phyloP scores from a whole-genome alignment of 2,797 vertebrate species.

The Paratrypauchen microcephalus region DNA sequence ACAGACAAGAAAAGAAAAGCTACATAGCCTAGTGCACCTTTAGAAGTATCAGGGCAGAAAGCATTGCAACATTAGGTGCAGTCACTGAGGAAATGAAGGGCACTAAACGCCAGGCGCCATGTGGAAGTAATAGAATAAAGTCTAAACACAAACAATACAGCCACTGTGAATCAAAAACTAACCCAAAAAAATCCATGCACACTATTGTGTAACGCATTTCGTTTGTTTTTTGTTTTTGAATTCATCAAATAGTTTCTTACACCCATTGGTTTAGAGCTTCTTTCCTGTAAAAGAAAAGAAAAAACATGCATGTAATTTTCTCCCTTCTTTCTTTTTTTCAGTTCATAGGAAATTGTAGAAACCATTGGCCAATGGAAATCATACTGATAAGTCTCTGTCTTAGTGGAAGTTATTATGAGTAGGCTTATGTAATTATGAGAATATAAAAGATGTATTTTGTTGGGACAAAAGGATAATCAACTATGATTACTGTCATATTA shows the following conservation, averaged over 20 bases:
- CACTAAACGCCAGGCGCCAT: neutral
- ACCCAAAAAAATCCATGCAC: neutral
- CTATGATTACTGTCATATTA: too few species aligned
- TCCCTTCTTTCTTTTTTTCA: neutral
- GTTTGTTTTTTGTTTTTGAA: too few species aligned
- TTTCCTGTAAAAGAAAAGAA: neutral
- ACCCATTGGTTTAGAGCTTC: neutral
- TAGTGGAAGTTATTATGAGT: neutral
- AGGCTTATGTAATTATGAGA: neutral
- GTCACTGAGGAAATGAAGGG: neutral
- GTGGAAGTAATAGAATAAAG: constrained; percentile 1
- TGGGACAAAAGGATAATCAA: neutral
- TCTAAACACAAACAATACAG: neutral
- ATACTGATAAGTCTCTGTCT: neutral
- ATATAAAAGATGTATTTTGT: neutral
- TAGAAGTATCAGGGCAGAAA: neutral
- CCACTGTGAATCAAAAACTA: neutral
- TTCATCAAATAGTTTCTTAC: neutral
- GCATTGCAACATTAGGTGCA: neutral
- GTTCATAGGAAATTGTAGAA: neutral
- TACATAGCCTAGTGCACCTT: too few species aligned
- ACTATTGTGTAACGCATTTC: too few species aligned
- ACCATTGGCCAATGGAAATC: neutral
- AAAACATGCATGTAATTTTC: neutral
- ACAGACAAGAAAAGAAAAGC: too few species aligned